Evolutionary conservation across 92 coral and sea anemone species (phyloP), one percentile per base, ranked within the genome.

Genomic region (Galaxea fascicularis): DNA sequence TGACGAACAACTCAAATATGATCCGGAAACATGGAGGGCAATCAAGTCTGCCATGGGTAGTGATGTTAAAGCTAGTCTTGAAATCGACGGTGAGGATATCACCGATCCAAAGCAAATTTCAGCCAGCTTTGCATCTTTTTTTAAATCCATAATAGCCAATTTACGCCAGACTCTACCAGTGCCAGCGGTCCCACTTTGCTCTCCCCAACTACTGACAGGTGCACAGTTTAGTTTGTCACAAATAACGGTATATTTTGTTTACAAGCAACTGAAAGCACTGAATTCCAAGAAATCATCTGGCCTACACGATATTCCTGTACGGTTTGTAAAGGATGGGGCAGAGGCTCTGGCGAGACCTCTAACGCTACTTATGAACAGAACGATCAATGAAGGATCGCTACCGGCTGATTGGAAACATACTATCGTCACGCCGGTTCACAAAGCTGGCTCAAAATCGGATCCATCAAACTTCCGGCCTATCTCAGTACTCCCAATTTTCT

Each of bases 231-330:
- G 25, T 20, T 58, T 58, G 26, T 58, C 65, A 58, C 65, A 58
- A 17, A 58, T 58, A 58, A 58, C 27, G 24, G 24, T 17, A 66
- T 24, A 66, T 10, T 66, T 28, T 66, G 46, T 66, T 29, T 29
- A 29, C 18, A 58, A 86, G 68, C 44, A 79, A 57, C 53, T 86
- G 31, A 78, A 86, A 53, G 63, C 65, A 17, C 25, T 66, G 65
- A 80, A 80, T 41, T 25, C 46, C 63, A 81, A 81, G 47, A 81
- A 81, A 69, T 81, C 78, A 46, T 66, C 86, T 51, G 86, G 86
- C 29, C 54, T 77, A 24, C n/a, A 39, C 17, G 70, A 64, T 64
- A 64, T 64, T 64, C 70, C 70, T n/a, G n/a, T n/a, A n/a, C n/a
- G n/a, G n/a, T n/a, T n/a, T n/a, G n/a, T n/a, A n/a, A n/a, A n/a